Base-by-base conservation (phyloP, 2,797 vertebrate genomes). In the Chaetodon trifasciatus region DNA sequence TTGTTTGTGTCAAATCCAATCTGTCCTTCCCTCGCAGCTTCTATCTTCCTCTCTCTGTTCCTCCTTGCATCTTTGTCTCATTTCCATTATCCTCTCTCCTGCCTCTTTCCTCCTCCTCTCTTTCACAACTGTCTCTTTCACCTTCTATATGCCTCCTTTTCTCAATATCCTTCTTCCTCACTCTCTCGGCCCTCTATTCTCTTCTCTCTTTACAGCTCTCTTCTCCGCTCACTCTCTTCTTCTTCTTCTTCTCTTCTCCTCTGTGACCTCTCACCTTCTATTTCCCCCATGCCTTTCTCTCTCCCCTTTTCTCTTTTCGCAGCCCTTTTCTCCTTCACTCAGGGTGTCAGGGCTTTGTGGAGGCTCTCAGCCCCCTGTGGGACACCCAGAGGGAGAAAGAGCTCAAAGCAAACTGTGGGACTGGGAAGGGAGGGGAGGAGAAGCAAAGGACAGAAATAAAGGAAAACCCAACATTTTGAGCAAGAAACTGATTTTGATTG, bases 261-360 rank as follows among this genome's bases (percentile, higher is more conserved):
- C 67, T 35, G 57, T 79, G 89, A 93, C 93, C 93, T 90, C 90
- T 93, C 88, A 89, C 91, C 91, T 83, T 90, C 65, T 88, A 81
- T 91, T 91, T 91, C 90, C 79, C 81, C 83, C 28, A 74, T 28
- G 68, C 74, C 63, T 79, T 88, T 88, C 89, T 88, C 79, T 82
- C 60, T 78, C 71, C 63, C 76, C 78, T 62, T 78, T 90, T 89
- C 81, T 90, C 88, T 86, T 91, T 90, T 86, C 2, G 73, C 81
- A 86, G 83, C 50, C 77, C 82, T 75, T 91, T 89, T 91, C 84
- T 89, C 77, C 83, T 88, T 88, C 92, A 47, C 89, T 89, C 82
- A 86, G 82, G 86, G 90, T 92, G 79, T 87, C 47, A 44, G 83
- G 85, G 88, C 90, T 93, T 92, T 94, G 90, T 93, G 88, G 86